Evolutionary conservation across 1,140 invertebrate genomes (phyloP), one percentile per base, ranked within the genome.

Genomic region (Thaumatotibia leucotreta): DNA sequence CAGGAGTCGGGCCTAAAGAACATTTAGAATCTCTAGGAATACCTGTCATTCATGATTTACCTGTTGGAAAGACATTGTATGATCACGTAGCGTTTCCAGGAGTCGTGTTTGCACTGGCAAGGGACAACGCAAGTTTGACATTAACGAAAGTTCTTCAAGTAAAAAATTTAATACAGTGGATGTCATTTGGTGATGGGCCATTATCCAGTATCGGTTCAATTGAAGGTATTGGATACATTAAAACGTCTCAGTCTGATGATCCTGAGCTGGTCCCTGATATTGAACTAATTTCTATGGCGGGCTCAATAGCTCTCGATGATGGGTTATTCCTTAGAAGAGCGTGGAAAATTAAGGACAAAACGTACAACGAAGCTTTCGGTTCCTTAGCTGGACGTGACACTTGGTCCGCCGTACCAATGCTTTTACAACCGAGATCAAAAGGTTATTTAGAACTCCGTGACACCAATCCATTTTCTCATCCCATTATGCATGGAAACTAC

Each of bases 401-500:
- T 1, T 96, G 93, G 89, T 93, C 94, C 0, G 92, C 96, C 3
- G 88, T 95, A 73, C 94, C 95, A 0, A 94, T 96, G 77, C 81
- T 96, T 0, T 92, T 97, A 31, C 92, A 95, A 73, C 96, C 97
- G 0, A 93, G 94, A 80, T 96, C 95, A 0, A 90, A 92, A 63
- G 97, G 97, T 3, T 92, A 92, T 10, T 68, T 98, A 0, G 93
- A 92, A 71, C 86, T 98, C 0, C 91, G 88, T 54, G 94, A 94
- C 31, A 94, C 92, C 5, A 94, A 97, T 91, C 97, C 97, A 0
- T 93, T 93, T 24, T 93, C 95, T 4, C 92, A 94, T 79, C 96
- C 97, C 0, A 92, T 94, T 65, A 91, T 98, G 49, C 93, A 96
- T 76, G 94, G 95, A 0, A 95, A 96, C 66, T 97, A 96, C 74